Evolutionary conservation across 1,140 invertebrate genomes (phyloP).

Genomic region (Aphis craccivora): DNA sequence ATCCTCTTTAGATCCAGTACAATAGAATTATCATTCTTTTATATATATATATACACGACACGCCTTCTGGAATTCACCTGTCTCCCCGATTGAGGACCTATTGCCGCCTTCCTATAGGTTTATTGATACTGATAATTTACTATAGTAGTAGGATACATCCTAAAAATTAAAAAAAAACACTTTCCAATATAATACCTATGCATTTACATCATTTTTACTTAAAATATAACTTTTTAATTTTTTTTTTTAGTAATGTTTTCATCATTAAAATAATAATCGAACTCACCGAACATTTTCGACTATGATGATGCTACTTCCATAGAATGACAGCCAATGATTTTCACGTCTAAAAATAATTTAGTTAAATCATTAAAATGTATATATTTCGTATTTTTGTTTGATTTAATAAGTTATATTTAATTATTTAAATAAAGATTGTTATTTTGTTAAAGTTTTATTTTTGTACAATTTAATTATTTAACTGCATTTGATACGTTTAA

Average conservation of each 20-base stretch:
- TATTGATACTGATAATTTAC: not conserved
- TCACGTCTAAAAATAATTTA: slow-evolving; percentile 9
- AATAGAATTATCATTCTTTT: not conserved
- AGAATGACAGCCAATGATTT: not conserved
- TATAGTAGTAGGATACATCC: not conserved
- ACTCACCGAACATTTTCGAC: not conserved
- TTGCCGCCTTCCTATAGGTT: not conserved
- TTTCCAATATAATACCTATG: not conserved
- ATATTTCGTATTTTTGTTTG: not conserved
- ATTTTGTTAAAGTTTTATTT: not conserved
- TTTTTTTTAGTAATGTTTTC: not conserved
- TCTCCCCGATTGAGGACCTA: not conserved
- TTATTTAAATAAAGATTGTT: not conserved
- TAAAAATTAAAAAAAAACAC: not conserved
- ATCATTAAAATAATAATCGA: not conserved
- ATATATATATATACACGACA: not conserved
- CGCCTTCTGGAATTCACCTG: slow-evolving; percentile 48
- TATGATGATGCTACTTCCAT: not conserved
- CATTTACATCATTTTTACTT: not conserved
- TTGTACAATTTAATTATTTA: not conserved
- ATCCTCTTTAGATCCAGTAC: not conserved
- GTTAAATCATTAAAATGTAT: not conserved
- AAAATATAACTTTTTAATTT: not conserved
- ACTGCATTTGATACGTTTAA: not conserved
- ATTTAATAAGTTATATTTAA: not conserved